Evolutionary conservation across 2,888 invertebrate genomes (phyloP).

Genomic region (Tenthredo distinguenda): DNA sequence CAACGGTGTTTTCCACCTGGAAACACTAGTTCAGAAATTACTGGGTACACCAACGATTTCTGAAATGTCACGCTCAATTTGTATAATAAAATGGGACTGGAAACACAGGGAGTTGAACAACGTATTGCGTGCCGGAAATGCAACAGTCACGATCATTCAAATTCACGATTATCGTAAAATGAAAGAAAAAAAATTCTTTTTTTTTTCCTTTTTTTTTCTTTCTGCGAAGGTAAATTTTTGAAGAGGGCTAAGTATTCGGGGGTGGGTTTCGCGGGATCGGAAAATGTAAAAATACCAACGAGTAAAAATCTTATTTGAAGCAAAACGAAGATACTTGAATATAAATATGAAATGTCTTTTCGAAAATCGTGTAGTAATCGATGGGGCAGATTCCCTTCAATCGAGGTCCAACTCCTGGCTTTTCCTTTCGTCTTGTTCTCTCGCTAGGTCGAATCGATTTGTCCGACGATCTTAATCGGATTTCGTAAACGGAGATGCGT

Average conservation of each 20-base stretch:
- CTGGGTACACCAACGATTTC: neutral
- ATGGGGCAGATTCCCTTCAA: conserved; percentile 38
- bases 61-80: neutral
- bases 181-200: neutral
- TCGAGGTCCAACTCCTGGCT: conserved; percentile 27
- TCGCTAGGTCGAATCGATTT: conserved; percentile 50
- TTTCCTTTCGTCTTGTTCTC: conserved; percentile 17
- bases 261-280: neutral
- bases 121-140: conserved; percentile 1
- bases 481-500: conserved; percentile 51
- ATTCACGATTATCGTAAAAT: neutral
- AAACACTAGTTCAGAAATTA: neutral
- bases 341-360: neutral
- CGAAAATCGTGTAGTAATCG: conserved; percentile 22
- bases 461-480: conserved; percentile 51
- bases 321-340: neutral
- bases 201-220: neutral
- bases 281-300: neutral
- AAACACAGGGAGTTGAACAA: neutral
- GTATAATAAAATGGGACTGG: neutral
- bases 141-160: neutral
- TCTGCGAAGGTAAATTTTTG: neutral
- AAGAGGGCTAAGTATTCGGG: neutral
- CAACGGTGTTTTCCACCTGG: neutral
- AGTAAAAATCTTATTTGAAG: neutral